A percentile compares a stretch with the other conserved stretches of the same genome.
These are phyloP conservation scores for Nasonia vitripennis DNA, from an alignment of 1,140 invertebrate genomes.

Conservation along the genomic window DNA sequence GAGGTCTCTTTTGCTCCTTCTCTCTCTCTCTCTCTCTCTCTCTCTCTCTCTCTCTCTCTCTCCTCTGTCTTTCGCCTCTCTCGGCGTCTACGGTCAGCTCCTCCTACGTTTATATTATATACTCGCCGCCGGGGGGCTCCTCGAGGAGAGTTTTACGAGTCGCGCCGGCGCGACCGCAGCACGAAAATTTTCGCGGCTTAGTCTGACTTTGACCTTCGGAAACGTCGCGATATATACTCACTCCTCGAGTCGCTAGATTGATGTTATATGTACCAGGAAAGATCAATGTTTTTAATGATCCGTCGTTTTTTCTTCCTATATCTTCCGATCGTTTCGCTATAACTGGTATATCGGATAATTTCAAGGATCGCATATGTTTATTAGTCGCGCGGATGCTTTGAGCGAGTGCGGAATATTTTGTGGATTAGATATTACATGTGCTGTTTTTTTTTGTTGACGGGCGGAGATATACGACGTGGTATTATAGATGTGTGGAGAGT, in stretches of 20 bases:
- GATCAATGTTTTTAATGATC: too few species aligned
- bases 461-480: too few species aligned
- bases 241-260: not conserved
- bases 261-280: not conserved
- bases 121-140: not conserved
- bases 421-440: not conserved
- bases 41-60: slow-evolving; percentile 16
- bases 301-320: not conserved
- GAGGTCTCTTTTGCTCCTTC: slow-evolving; percentile 6
- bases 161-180: not conserved
- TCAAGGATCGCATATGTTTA: not conserved
- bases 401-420: slow-evolving; percentile 23
- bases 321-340: too few species aligned
- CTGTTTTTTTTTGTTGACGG: too few species aligned
- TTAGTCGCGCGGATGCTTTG: not conserved
- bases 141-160: slow-evolving; percentile 38
- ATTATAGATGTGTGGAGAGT: too few species aligned
- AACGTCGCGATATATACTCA: slow-evolving; percentile 12
- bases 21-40: not conserved
- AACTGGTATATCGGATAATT: not conserved
- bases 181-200: slow-evolving; percentile 42
- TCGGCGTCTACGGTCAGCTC: not conserved
- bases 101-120: slow-evolving; percentile 29
- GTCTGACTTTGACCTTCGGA: slow-evolving; percentile 47
- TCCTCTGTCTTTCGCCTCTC: not conserved